phyloP scores from a whole-genome alignment of 2,797 vertebrate genomes.

The Neoniphon sammara region DNA sequence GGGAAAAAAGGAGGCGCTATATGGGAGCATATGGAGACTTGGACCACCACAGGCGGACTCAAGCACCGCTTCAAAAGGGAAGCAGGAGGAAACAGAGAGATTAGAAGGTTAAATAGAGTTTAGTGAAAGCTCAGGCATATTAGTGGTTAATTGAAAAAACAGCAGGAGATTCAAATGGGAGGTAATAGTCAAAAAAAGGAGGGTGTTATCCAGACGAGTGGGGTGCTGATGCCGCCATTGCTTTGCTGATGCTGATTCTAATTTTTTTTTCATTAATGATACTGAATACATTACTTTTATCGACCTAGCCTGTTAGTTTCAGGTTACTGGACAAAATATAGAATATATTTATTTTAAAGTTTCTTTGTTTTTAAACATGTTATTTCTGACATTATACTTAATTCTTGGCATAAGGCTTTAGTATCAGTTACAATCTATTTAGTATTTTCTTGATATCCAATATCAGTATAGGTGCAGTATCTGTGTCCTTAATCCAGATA shows the following conservation, averaged over 20 bases:
- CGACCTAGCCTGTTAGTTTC: background rate
- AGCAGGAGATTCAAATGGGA: conserved; percentile 47
- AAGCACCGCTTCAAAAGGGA: conserved; percentile 43
- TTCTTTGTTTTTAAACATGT: background rate
- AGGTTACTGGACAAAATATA: background rate
- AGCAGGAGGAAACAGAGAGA: conserved; percentile 69
- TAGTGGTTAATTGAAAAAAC: conserved; percentile 52
- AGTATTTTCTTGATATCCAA: no score
- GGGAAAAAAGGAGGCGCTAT: conserved; percentile 10
- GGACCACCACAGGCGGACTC: conserved; percentile 71
- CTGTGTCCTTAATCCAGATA: background rate
- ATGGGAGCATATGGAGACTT: conserved; percentile 33
- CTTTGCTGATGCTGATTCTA: background rate
- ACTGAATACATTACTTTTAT: background rate
- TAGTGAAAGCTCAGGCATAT: conserved; percentile 76
- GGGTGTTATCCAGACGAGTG: conserved; percentile 11
- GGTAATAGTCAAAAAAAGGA: conserved; percentile 42
- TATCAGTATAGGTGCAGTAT: no score
- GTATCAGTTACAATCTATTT: no score
- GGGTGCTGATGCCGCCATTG: background rate
- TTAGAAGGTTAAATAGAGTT: conserved; percentile 81
- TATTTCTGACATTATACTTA: background rate
- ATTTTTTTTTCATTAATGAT: background rate
- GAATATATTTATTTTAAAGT: background rate
- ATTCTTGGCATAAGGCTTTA: background rate